Evolutionary conservation across 2,888 invertebrate genomes (phyloP).

Genomic region (Ethmia dodecea): DNA sequence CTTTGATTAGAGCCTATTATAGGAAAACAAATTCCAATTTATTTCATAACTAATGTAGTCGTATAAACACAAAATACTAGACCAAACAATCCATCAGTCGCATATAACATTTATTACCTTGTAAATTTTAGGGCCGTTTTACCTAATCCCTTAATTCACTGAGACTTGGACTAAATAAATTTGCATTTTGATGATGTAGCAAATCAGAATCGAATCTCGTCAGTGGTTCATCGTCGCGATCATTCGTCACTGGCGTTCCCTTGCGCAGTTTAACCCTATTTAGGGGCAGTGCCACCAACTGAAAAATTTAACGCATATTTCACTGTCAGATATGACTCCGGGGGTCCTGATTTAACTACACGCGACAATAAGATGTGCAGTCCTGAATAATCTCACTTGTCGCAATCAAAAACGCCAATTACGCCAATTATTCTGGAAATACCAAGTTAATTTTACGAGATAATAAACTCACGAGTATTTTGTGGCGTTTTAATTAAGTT

Average conservation of each 20-base stretch:
- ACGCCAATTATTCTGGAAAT: conserved; percentile 1
- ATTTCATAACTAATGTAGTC: no score
- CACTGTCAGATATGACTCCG: conserved; percentile 6
- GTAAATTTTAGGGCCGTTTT: no score
- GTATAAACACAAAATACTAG: no score
- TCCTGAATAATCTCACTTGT: background rate
- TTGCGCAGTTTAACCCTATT: conserved; percentile 29
- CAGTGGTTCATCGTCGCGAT: conserved; percentile 20
- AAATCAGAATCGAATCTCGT: conserved; percentile 30
- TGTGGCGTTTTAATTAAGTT: conserved; percentile 1
- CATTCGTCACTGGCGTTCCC: conserved; percentile 22
- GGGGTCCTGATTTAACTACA: conserved; percentile 1
- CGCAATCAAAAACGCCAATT: conserved; percentile 1
- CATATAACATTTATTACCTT: no score
- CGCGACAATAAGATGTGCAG: no score
- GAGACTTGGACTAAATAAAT: no score
- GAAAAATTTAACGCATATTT: conserved; percentile 21
- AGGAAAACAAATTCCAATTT: no score
- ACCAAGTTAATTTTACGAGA: background rate
- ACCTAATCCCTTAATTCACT: no score
- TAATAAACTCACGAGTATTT: background rate
- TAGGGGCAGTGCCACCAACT: conserved; percentile 13
- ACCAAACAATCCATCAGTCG: no score
- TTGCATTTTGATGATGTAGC: conserved; percentile 42
- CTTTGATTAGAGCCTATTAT: no score